Percentiles rank a stretch among this genome's conserved stretches.
Evolutionary conservation across 2,797 vertebrate species (phyloP).

Genomic region (Mus minutoides): DNA sequence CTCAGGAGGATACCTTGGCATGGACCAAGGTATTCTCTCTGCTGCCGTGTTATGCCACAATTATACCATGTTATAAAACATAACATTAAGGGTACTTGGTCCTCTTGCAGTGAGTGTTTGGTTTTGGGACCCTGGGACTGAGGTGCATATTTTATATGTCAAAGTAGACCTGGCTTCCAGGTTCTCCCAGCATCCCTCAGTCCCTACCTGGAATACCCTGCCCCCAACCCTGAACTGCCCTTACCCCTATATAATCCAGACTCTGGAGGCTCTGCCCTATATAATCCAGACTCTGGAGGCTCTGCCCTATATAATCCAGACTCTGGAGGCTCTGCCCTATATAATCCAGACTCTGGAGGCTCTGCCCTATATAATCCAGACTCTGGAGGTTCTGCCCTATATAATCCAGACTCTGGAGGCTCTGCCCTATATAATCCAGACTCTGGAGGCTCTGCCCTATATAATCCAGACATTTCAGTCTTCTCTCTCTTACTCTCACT

Average conservation of each 20-base stretch:
- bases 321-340: too few species aligned
- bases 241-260: too few species aligned
- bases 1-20: background rate
- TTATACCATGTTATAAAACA: background rate
- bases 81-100: background rate
- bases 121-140: background rate
- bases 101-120: background rate
- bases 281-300: too few species aligned
- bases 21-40: background rate
- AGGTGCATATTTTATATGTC: background rate
- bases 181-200: background rate
- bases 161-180: background rate
- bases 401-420: too few species aligned
- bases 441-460: background rate
- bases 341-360: too few species aligned
- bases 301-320: too few species aligned
- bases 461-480: background rate
- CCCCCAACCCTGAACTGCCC: too few species aligned
- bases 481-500: too few species aligned
- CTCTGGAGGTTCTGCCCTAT: too few species aligned
- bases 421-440: too few species aligned
- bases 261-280: too few species aligned
- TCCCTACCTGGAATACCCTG: background rate
- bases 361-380: too few species aligned
- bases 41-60: background rate